Conservation (phyloP, 1,140 invertebrate genomes). For the Neodiprion virginianus region DNA sequence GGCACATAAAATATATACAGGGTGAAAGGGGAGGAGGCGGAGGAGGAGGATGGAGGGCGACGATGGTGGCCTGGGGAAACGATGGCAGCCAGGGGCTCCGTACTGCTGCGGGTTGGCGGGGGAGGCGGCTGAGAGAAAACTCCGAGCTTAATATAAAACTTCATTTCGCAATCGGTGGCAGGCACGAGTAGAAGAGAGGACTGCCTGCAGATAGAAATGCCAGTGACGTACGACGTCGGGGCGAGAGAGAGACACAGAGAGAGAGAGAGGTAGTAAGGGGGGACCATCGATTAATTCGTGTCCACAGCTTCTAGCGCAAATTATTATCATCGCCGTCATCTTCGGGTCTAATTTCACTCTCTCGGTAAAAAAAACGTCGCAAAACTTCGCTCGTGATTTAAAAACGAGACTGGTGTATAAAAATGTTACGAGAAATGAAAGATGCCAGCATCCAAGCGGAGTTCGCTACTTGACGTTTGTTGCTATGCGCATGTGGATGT, state of each 20-base stretch:
- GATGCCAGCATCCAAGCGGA: too few species aligned
- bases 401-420: too few species aligned
- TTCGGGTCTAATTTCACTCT: too few species aligned
- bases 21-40: slow-evolving; percentile 21
- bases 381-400: too few species aligned
- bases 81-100: slow-evolving; percentile 36
- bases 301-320: too few species aligned
- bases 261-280: too few species aligned
- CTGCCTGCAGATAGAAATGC: slow-evolving; percentile 50
- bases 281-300: too few species aligned
- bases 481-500: too few species aligned
- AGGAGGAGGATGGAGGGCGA: slow-evolving; percentile 17
- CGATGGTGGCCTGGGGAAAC: slow-evolving; percentile 24
- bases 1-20: slow-evolving; percentile 57
- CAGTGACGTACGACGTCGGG: slow-evolving; percentile 33
- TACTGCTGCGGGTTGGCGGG: slow-evolving; percentile 25
- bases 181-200: slow-evolving; percentile 43
- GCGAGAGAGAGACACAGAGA: slow-evolving; percentile 17
- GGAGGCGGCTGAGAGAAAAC: slow-evolving; percentile 42
- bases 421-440: too few species aligned
- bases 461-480: too few species aligned
- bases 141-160: slow-evolving; percentile 62
- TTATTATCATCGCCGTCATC: too few species aligned
- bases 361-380: too few species aligned
- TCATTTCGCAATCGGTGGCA: slow-evolving; percentile 60